Evolutionary conservation across 2,113 vertebrate genomes (phyloP), one percentile per base, ranked within the genome.

Genomic region (Hystrix brachyura): DNA sequence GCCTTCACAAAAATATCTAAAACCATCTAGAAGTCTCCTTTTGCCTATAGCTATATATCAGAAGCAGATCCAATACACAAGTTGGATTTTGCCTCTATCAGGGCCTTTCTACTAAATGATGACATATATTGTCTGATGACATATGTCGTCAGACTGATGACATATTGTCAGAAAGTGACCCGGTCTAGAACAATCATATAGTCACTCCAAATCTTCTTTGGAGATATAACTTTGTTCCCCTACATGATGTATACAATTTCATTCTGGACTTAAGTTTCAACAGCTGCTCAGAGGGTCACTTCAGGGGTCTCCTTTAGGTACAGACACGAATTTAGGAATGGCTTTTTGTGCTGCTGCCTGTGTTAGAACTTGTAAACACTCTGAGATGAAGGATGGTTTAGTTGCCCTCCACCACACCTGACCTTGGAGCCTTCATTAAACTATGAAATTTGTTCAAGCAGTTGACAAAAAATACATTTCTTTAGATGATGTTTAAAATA

Each of bases 391-490:
- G 23, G 88, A n/a, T 43, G 9, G 21, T 72, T 76, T 74, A n/a
- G 0, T 85, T 94, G 43, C 80, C 34, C 84, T 84, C 84, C 17
- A 57, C 7, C 10, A 84, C 32, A 81, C 25, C 91, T 95, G 87
- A 8, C 80, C 43, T 64, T 84, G 65, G 60, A 87, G 7, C 0
- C 69, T 95, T 97, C 67, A 76, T 81, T 62, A 27, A 94, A 86
- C 51, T 89, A 78, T n/a, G 2, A 96, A 95, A 93, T 48, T 90
- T 87, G 57, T 34, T 64, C 84, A 96, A 90, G 25, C 76, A 91
- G 48, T 43, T 32, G 51, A 89, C 53, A 34, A 79, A 51, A 51
- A 62, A 65, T 80, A 2, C 5, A 76, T 32, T 86, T 94, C 25
- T 72, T 96, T 90, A 96, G 38, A 67, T 80, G 29, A 82, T 72